Evolutionary conservation across 2,797 vertebrate genomes (phyloP), one percentile per base, ranked within the genome.

Genomic region (Lacerta agilis): DNA sequence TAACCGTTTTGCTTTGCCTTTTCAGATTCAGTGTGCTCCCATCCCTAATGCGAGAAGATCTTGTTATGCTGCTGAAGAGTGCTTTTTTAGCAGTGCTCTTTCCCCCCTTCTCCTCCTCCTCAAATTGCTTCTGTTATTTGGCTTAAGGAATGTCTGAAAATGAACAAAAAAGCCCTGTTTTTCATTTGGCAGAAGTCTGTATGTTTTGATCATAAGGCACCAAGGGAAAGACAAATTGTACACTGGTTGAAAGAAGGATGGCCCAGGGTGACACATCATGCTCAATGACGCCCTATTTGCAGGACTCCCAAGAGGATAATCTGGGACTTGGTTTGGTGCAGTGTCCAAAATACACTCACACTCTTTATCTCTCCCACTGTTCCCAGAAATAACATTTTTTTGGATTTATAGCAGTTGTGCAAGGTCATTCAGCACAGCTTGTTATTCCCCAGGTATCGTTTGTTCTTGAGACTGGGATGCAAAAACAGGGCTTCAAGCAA

Each of bases 1-100:
- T 99, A 99, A 99, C 98, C 96, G 97, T 97, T 99, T 97, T 99
- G 98, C 98, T 97, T 99, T 99, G 98, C 98, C 98, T 97, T 97
- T 98, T 97, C 98, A 99, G 99, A 99, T 99, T 97, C 96, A 96
- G 93, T 97, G 95, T 97, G 94, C 92, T 93, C 96, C 93, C 96
- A 96, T 93, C 96, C 75, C 95, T 97, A 97, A 97, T 96, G 95
- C 94, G 91, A 93, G 97, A 97, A 97, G 97, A 97, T 96, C 95
- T 96, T 72, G 94, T 96, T 97, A 95, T 95, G 95, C 96, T 96
- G 95, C 96, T 94, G 96, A 96, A 95, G 94, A 96, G 95, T 95
- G 97, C 96, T 97, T 97, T 76, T 36, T 49, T 80, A 89, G 96
- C 95, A 95, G 93, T 92, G 95, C 95, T 97, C 94, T 96, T 96